Conservation (phyloP, 2,113 vertebrate species). For the Sebastes schlegelii region DNA sequence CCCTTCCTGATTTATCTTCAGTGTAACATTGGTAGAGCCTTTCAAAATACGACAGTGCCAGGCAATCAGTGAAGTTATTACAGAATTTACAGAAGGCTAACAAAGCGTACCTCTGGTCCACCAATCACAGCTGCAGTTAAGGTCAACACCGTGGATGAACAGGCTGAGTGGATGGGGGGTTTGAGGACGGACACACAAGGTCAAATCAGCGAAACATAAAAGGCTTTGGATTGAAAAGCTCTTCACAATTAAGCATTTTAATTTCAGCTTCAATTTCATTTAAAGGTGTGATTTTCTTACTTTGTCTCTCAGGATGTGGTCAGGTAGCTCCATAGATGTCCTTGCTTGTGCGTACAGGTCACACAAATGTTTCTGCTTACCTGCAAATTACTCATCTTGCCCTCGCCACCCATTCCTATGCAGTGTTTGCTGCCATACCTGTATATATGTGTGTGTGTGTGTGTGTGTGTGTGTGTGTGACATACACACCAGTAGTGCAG, state of each 20-base stretch:
- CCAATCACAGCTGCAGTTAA: conserved; percentile 64
- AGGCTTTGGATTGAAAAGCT: conserved; percentile 1
- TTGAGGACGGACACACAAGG: conserved; percentile 43
- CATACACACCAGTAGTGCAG: conserved; percentile 51
- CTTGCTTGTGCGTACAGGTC: conserved; percentile 42
- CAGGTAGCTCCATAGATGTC: not conserved
- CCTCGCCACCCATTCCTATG: conserved; percentile 17
- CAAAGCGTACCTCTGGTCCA: conserved; percentile 57
- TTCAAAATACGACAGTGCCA: conserved; percentile 43
- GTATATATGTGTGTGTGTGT: conserved; percentile 23
- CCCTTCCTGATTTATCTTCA: conserved; percentile 29
- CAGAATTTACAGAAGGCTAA: conserved; percentile 65
- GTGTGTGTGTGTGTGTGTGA: conserved; percentile 36
- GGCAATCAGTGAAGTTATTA: conserved; percentile 64
- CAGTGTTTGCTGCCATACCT: conserved; percentile 29
- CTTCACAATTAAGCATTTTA: conserved; percentile 12
- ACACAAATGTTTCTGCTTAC: conserved; percentile 47
- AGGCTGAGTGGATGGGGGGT: conserved; percentile 31
- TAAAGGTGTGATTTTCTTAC: not conserved
- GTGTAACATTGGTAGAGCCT: conserved; percentile 17
- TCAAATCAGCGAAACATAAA: conserved; percentile 18
- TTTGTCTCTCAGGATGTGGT: not conserved
- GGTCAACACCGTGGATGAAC: conserved; percentile 65
- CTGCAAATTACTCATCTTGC: conserved; percentile 44
- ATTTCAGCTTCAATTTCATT: not conserved